phyloP scores from a whole-genome alignment of 2,888 invertebrate species.

The Philonicus albiceps region DNA sequence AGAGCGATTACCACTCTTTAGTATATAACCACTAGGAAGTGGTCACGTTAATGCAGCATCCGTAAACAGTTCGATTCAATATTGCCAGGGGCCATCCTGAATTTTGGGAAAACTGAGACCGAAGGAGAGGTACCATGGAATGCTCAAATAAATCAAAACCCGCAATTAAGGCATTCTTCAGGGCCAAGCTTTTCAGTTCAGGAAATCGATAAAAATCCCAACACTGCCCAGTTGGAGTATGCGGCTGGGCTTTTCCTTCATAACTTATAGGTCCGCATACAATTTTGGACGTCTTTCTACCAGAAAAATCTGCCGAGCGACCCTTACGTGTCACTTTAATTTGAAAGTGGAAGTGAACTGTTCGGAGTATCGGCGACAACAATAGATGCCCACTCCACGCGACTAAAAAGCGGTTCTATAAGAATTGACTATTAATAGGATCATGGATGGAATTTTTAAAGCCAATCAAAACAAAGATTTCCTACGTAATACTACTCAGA shows the following conservation, averaged over 20 bases:
- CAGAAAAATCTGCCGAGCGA: background rate
- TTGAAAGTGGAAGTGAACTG: background rate
- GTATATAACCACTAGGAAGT: conserved; percentile 18
- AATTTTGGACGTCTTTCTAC: background rate
- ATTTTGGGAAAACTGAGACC: background rate
- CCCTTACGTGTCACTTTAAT: background rate
- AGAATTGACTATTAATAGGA: background rate
- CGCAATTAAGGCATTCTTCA: conserved; percentile 42
- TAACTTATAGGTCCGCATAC: background rate
- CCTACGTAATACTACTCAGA: background rate
- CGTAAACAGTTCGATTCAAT: conserved; percentile 8
- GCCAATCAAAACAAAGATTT: background rate
- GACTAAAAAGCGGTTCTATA: background rate
- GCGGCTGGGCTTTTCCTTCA: background rate
- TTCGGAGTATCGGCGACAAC: background rate
- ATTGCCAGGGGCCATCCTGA: background rate
- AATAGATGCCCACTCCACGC: background rate
- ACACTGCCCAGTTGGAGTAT: background rate
- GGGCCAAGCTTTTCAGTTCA: background rate
- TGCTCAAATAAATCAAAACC: conserved; percentile 39
- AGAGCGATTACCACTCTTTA: conserved; percentile 12
- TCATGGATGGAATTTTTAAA: background rate
- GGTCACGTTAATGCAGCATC: conserved; percentile 32
- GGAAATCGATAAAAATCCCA: conserved; percentile 18
- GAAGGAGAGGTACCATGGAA: background rate